A percentile compares a stretch with the other conserved stretches of the same genome.
Conservation (phyloP, 1,140 invertebrate species). For the Halyomorpha halys region DNA sequence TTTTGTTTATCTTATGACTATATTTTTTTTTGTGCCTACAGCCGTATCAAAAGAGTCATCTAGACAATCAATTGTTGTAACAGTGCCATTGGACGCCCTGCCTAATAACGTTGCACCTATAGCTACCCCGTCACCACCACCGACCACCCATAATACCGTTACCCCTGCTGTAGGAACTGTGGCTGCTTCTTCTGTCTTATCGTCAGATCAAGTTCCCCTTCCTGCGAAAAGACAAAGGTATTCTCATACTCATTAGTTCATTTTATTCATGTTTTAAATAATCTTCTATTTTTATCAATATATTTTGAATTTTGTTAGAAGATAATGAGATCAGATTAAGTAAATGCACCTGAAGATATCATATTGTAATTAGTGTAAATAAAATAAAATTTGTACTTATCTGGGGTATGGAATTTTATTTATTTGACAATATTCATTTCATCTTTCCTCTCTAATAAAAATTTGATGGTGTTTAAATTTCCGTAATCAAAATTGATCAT, state of each 20-base stretch:
- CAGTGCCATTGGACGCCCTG: conserved; percentile 27
- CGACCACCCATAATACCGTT: not conserved
- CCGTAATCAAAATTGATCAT: no score
- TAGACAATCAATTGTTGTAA: conserved; percentile 28
- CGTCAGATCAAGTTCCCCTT: not conserved
- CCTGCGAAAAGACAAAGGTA: conserved; percentile 28
- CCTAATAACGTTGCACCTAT: not conserved
- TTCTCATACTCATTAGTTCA: not conserved
- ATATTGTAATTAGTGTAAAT: no score
- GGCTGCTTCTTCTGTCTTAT: not conserved
- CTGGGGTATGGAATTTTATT: no score
- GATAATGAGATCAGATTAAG: no score
- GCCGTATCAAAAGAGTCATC: conserved; percentile 18
- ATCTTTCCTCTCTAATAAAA: no score
- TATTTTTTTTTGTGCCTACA: conserved; percentile 10
- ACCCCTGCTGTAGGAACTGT: not conserved
- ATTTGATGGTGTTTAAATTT: no score
- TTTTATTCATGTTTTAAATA: no score
- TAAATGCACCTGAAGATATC: no score
- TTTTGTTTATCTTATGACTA: conserved; percentile 12
- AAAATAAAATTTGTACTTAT: no score
- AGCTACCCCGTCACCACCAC: not conserved
- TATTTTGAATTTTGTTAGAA: no score
- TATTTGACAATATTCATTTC: no score
- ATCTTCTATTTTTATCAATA: no score